These are phyloP conservation scores for Coreius guichenoti DNA, from an alignment of 2,797 vertebrate species.

Conservation along the genomic window DNA sequence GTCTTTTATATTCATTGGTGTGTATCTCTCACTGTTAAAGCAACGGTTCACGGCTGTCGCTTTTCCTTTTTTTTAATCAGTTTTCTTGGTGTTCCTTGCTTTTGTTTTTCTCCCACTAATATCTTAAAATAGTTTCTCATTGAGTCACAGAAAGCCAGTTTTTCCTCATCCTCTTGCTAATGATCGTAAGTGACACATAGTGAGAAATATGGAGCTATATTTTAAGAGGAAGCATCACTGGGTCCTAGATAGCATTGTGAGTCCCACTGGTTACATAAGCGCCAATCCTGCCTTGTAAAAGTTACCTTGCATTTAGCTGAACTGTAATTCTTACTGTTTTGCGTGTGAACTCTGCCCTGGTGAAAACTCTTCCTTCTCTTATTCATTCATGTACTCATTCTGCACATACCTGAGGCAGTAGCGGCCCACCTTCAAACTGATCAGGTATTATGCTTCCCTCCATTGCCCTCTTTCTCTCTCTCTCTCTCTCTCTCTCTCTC, in stretches of 20 bases:
- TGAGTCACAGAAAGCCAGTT: constrained; percentile 28
- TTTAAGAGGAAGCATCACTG: constrained; percentile 8
- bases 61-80: neutral
- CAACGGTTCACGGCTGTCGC: neutral
- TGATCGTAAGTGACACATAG: constrained; percentile 32
- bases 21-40: neutral
- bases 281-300: constrained; percentile 20
- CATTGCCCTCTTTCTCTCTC: constrained; percentile 35
- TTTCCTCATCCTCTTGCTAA: constrained; percentile 23
- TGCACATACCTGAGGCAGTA: constrained; percentile 19
- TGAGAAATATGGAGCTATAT: constrained; percentile 17
- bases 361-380: neutral
- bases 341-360: neutral
- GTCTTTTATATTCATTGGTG: neutral
- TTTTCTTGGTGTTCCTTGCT: neutral
- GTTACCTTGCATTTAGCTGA: constrained; percentile 39
- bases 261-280: constrained; percentile 35
- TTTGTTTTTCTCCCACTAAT: constrained; percentile 17
- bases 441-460: constrained; percentile 24
- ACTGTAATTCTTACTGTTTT: constrained; percentile 25
- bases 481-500: neutral
- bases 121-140: constrained; percentile 16
- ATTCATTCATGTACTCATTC: constrained; percentile 5
- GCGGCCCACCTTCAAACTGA: constrained; percentile 20
- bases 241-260: constrained; percentile 5